Conservation (phyloP, 2,888 invertebrate species). For the Andrena dorsata region DNA sequence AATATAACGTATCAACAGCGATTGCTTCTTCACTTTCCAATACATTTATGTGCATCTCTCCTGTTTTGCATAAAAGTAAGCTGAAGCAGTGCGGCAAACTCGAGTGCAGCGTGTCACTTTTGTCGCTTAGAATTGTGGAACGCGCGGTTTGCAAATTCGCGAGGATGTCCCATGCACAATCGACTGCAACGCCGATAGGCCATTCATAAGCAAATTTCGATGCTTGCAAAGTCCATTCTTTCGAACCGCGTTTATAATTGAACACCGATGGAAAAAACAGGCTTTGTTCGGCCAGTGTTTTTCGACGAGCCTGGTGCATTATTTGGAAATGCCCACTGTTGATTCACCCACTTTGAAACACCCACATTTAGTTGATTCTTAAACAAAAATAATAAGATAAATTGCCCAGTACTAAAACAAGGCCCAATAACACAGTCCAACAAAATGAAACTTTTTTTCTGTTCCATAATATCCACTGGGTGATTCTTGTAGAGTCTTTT, state of each 20-base stretch:
- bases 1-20: constrained; percentile 1
- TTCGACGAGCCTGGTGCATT: neutral
- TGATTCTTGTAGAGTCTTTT: too few species aligned
- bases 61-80: neutral
- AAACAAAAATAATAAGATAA: too few species aligned
- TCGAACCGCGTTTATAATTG: constrained; percentile 11
- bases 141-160: constrained; percentile 9
- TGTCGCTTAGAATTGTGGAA: neutral
- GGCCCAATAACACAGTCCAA: too few species aligned
- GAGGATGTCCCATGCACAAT: constrained; percentile 6
- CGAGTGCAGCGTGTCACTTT: neutral
- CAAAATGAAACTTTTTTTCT: too few species aligned
- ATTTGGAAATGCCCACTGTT: neutral
- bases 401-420: too few species aligned
- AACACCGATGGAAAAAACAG: neutral
- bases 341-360: neutral
- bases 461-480: too few species aligned
- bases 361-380: neutral
- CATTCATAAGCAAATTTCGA: constrained; percentile 51
- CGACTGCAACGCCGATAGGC: constrained; percentile 28
- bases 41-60: neutral
- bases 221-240: constrained; percentile 18
- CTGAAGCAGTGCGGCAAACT: neutral
- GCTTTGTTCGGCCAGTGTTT: constrained; percentile 21
- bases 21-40: neutral